Evolutionary conservation across 1,140 invertebrate genomes (phyloP), one percentile per base, ranked within the genome.

Genomic region (Caenorhabditis brenneri): DNA sequence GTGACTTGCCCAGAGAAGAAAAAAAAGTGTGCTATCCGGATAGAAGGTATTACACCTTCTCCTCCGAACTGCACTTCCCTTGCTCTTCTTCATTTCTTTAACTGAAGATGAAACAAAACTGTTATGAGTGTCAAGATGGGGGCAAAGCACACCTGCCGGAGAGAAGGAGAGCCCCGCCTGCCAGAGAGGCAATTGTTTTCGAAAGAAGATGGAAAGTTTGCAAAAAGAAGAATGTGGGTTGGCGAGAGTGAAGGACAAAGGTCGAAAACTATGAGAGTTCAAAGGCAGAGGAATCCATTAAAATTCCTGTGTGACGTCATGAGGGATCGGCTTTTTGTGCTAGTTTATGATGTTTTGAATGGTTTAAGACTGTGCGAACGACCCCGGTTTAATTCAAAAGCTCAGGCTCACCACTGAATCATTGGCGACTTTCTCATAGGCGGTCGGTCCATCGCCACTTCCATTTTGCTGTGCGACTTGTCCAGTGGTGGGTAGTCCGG

Each of bases 91-190:
- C n/a, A n/a, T n/a, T n/a, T n/a, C n/a, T n/a, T n/a, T n/a, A n/a
- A n/a, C n/a, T n/a, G 24, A 10, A 74, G 36, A 74, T 39, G 36
- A 74, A 42, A 74, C 65, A 24, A 74, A 42, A 42, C 65, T 42
- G 65, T 42, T 39, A 74, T 74, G 36, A 74, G 29, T 65, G 29
- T 27, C 7, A 27, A 27, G 24, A 27, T 5, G 53, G 53, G 58
- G 58, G 58, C 58, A 65, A 33, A 65, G 31, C 58, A 65, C 58
- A 65, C 29, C 58, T 65, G n/a, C n/a, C n/a, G 31, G 19, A 65
- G 29, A n/a, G n/a, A 12, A 65, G n/a, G 36, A 74, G 33, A 58
- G 55, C 55, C 31, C 55, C 55, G 55, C 55, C 55, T 58, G 55
- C 12, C n/a, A 7, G 15, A n/a, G n/a, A n/a, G 49, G 19, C 53